Conservation (phyloP, 2,113 vertebrate species). For the Bungarus multicinctus region DNA sequence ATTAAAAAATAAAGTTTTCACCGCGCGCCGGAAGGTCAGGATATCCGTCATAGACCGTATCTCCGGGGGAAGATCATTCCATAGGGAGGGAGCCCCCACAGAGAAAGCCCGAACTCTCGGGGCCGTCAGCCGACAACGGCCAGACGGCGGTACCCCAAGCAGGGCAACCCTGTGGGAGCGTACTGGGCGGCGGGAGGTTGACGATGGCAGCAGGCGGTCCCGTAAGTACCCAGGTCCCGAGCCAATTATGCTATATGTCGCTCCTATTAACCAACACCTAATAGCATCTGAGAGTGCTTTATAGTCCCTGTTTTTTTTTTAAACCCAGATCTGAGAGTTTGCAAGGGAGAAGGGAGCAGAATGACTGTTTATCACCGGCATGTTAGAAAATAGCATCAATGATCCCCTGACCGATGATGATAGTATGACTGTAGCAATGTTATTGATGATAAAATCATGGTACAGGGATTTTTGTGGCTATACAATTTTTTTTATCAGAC, state of each 20-base stretch:
- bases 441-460: neutral
- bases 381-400: neutral
- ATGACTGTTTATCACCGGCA: neutral
- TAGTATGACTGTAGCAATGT: neutral
- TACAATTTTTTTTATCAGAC: neutral
- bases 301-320: neutral
- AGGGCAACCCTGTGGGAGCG: too few species aligned
- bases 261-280: neutral
- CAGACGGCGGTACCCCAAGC: too few species aligned
- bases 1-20: too few species aligned
- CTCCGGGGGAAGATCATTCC: too few species aligned
- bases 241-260: conserved; percentile 81
- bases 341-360: neutral
- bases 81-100: too few species aligned
- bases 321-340: neutral
- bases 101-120: too few species aligned
- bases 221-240: too few species aligned
- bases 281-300: neutral
- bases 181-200: too few species aligned
- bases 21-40: too few species aligned
- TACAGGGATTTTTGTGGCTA: neutral
- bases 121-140: too few species aligned
- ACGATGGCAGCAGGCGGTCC: too few species aligned
- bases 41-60: too few species aligned
- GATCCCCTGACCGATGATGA: neutral